These are phyloP conservation scores for Hyperopisus bebe DNA, from an alignment of 2,113 vertebrate genomes.

Conservation along the genomic window DNA sequence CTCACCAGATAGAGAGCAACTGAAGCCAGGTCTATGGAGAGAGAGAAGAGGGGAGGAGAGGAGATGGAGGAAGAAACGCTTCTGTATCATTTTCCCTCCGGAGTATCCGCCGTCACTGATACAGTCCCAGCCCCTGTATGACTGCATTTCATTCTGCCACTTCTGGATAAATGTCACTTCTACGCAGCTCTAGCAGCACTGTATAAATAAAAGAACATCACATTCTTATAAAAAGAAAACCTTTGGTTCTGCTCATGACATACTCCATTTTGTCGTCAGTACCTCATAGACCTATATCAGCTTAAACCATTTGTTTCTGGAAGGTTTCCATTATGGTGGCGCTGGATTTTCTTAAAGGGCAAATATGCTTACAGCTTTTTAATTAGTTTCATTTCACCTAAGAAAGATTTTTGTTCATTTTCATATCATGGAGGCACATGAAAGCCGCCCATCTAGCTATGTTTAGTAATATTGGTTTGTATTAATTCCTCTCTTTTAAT, in stretches of 20 bases:
- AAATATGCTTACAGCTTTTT: not conserved
- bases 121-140: not conserved
- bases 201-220: not conserved
- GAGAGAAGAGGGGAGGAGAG: not conserved
- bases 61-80: not conserved
- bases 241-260: not conserved
- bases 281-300: not conserved
- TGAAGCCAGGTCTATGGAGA: not conserved
- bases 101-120: not conserved
- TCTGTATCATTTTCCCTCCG: not conserved
- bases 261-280: not conserved
- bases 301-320: not conserved
- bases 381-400: not conserved
- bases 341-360: not conserved
- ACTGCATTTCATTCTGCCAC: not conserved
- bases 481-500: constrained; percentile 5
- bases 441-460: not conserved
- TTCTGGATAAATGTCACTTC: not conserved
- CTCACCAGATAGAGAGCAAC: constrained; percentile 44
- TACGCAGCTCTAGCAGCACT: not conserved
- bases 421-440: not conserved
- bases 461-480: not conserved
- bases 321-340: not conserved
- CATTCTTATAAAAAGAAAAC: not conserved
- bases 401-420: not conserved